Conservation (phyloP, 2,888 invertebrate species). For the Lasioglossum villosulum region DNA sequence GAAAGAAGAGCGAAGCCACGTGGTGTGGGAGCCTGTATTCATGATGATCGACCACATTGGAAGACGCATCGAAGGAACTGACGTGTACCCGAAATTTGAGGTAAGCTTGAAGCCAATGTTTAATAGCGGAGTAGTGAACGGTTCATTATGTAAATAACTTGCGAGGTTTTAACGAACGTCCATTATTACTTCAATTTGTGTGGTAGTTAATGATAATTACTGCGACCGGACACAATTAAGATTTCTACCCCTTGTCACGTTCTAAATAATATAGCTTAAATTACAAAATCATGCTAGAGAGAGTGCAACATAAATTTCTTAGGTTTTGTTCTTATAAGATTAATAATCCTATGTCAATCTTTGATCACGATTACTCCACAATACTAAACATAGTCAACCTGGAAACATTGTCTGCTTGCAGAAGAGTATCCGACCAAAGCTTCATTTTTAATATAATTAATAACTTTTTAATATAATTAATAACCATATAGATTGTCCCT, state of each 20-base stretch:
- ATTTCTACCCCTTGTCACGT: neutral
- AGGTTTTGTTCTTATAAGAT: no score
- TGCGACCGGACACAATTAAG: neutral
- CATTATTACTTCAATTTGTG: neutral
- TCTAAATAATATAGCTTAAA: no score
- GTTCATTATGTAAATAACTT: neutral
- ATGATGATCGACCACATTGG: slow-evolving; percentile 93
- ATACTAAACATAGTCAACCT: no score
- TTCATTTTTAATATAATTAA: no score
- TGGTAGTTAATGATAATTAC: neutral
- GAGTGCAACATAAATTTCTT: no score
- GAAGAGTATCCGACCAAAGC: no score
- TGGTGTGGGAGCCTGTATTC: slow-evolving; percentile 94
- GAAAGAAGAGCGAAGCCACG: slow-evolving; percentile 89
- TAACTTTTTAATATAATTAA: no score
- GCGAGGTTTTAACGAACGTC: neutral
- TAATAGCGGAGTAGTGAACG: neutral
- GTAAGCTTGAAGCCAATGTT: slow-evolving; percentile 82
- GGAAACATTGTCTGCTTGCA: no score
- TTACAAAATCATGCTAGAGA: no score
- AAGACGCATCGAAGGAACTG: slow-evolving; percentile 89
- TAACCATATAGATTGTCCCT: no score
- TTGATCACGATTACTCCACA: no score
- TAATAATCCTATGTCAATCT: no score
- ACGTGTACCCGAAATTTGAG: slow-evolving; percentile 90